Percentiles rank a stretch among this genome's conserved stretches.
These are phyloP conservation scores for Clarias macrocephalus DNA, from an alignment of 2,113 vertebrate species.

Conservation along the genomic window DNA sequence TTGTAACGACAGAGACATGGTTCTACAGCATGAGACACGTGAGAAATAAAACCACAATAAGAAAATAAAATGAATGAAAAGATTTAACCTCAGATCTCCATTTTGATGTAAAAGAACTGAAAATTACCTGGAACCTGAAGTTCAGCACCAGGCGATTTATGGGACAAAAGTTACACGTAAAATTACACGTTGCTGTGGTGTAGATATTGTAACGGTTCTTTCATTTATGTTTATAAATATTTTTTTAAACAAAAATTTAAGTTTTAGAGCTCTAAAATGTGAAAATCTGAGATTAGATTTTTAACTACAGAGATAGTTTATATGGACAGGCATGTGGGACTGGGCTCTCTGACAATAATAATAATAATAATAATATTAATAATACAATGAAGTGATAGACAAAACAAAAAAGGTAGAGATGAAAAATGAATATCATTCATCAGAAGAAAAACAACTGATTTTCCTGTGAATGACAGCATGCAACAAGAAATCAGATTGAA, in stretches of 20 bases:
- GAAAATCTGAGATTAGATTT: neutral
- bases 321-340: neutral
- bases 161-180: neutral
- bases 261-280: neutral
- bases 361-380: neutral
- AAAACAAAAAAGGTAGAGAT: neutral
- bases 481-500: neutral
- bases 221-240: too few species aligned
- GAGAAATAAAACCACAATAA: neutral
- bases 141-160: neutral
- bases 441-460: neutral
- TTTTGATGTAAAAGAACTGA: neutral
- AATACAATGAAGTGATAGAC: neutral
- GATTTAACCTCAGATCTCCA: conserved; percentile 22
- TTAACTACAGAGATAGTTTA: neutral
- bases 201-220: neutral
- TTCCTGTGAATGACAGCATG: conserved; percentile 1
- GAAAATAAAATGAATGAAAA: neutral
- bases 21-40: neutral
- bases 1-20: neutral
- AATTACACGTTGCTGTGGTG: neutral
- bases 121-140: neutral
- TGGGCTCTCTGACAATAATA: neutral
- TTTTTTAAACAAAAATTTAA: neutral
- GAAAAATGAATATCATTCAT: neutral